Conservation (phyloP, 2,797 vertebrate species). For the Pygocentrus nattereri region DNA sequence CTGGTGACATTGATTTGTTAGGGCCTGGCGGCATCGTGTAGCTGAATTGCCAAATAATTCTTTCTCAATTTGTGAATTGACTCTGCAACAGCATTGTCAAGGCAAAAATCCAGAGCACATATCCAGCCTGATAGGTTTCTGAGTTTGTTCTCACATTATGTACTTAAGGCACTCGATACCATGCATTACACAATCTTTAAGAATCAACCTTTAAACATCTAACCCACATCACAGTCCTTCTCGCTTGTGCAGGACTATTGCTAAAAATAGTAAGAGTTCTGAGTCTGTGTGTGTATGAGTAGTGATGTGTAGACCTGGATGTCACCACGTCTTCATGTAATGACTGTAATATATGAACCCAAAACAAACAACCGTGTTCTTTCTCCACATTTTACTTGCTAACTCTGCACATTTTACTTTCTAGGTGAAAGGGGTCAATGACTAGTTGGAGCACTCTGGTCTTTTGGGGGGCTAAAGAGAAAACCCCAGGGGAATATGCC, state of each 20-base stretch:
- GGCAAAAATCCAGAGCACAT: neutral
- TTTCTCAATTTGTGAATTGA: neutral
- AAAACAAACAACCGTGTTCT: constrained; percentile 20
- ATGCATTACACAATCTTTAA: neutral
- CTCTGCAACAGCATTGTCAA: neutral
- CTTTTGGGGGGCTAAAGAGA: constrained; percentile 60
- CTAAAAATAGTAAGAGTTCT: neutral
- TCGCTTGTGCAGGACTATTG: neutral
- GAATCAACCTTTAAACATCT: neutral
- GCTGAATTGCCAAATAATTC: neutral
- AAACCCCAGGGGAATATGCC: constrained; percentile 56
- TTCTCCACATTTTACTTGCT: constrained; percentile 37
- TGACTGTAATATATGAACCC: neutral
- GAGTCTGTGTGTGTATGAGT: neutral
- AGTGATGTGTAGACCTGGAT: constrained; percentile 1
- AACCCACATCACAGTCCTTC: neutral
- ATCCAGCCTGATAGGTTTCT: neutral
- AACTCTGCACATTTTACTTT: constrained; percentile 34
- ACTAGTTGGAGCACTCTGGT: constrained; percentile 48
- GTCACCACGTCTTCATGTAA: neutral
- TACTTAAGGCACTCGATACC: neutral
- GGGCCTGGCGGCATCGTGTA: too few species aligned
- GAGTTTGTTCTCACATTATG: neutral
- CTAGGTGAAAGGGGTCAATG: constrained; percentile 56
- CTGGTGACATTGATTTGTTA: too few species aligned